A percentile compares a stretch with the other conserved stretches of the same genome.
These are phyloP conservation scores for Aegithalos caudatus DNA, from an alignment of 2,113 vertebrate species.

Conservation along the genomic window DNA sequence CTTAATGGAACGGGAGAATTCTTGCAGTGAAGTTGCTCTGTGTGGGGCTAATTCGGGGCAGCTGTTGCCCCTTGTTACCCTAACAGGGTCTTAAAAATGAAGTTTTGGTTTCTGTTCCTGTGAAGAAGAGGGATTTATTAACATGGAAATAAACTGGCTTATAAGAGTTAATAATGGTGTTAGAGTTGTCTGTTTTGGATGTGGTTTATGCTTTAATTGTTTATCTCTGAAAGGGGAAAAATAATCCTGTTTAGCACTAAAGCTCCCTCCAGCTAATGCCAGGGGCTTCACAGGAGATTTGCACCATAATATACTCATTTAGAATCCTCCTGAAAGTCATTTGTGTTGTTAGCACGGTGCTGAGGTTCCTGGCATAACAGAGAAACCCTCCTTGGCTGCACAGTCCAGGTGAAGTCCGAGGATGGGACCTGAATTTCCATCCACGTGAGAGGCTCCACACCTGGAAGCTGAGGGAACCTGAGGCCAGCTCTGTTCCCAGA, in stretches of 20 bases:
- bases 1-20: neutral
- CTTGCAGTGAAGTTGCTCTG: neutral
- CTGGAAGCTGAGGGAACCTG: neutral
- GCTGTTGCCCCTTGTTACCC: neutral
- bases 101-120: neutral
- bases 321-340: neutral
- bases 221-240: neutral
- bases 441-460: fast-evolving
- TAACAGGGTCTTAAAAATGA: neutral
- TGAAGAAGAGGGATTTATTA: neutral
- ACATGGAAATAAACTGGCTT: conserved; percentile 22
- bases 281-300: neutral
- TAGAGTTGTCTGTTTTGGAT: neutral
- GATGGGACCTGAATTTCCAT: neutral
- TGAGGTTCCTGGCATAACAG: neutral
- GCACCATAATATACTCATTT: neutral
- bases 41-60: neutral
- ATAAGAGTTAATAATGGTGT: neutral
- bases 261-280: neutral
- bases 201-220: neutral
- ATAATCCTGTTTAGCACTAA: neutral
- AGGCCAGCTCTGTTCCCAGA: neutral
- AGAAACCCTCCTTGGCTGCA: neutral
- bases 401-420: neutral
- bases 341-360: neutral